A percentile compares a stretch with the other conserved stretches of the same genome.
Conservation (phyloP, 2,113 vertebrate species). For the Hydrolagus affinis region DNA sequence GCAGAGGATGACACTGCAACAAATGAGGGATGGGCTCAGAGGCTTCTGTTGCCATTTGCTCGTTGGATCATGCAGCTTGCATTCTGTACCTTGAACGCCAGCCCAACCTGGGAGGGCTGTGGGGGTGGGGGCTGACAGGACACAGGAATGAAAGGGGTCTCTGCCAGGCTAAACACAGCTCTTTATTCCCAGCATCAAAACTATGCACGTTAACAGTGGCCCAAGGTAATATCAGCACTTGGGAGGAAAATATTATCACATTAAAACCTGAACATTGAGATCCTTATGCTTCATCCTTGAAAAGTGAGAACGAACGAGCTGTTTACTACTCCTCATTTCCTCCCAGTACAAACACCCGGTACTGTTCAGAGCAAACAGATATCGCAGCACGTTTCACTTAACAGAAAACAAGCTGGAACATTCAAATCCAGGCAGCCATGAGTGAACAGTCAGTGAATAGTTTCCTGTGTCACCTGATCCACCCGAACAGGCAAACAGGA, state of each 20-base stretch:
- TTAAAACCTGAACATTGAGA: not conserved
- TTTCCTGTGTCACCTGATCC: no score
- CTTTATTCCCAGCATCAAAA: not conserved
- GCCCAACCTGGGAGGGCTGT: not conserved
- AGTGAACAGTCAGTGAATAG: no score
- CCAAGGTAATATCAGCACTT: not conserved
- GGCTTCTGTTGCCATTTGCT: not conserved
- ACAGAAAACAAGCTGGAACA: no score
- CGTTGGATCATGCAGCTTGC: not conserved
- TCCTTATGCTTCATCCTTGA: not conserved
- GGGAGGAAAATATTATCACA: not conserved
- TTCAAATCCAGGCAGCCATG: no score
- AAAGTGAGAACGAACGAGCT: not conserved
- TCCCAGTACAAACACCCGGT: not conserved
- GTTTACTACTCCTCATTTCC: not conserved
- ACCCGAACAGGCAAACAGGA: no score
- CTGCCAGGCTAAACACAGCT: slow-evolving; percentile 2
- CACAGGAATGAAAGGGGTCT: not conserved
- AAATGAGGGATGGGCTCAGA: no score
- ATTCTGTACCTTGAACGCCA: not conserved
- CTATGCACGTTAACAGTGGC: not conserved
- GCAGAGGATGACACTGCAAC: no score
- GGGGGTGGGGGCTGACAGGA: not conserved
- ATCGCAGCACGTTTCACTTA: no score
- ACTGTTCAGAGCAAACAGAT: no score